These are phyloP conservation scores for Equus quagga DNA, from an alignment of 2,113 vertebrate genomes.

Conservation along the genomic window DNA sequence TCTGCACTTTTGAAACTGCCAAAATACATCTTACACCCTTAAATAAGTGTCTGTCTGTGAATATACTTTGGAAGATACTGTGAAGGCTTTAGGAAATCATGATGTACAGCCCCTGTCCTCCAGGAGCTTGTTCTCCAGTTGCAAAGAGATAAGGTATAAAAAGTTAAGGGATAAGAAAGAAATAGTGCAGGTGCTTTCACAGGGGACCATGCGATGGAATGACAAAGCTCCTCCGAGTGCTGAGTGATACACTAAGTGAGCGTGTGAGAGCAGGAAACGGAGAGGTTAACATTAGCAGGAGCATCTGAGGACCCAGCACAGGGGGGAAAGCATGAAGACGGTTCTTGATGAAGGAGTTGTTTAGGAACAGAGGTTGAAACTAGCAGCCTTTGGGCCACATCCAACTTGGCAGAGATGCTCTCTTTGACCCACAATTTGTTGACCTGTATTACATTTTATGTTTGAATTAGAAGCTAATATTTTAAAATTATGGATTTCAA, in stretches of 20 bases:
- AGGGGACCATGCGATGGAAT: not conserved
- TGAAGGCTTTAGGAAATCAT: not conserved
- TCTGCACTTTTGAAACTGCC: constrained; percentile 56
- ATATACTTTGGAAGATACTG: not conserved
- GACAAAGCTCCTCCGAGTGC: not conserved
- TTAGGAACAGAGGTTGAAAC: not conserved
- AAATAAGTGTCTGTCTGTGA: constrained; percentile 21
- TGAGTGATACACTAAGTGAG: not conserved
- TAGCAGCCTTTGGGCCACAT: not conserved
- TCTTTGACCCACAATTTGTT: not conserved
- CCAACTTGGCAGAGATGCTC: not conserved
- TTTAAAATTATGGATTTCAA: constrained; percentile 21
- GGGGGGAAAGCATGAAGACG: not conserved
- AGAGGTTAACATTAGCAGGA: not conserved
- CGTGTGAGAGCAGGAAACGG: not conserved
- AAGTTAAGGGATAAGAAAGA: not conserved
- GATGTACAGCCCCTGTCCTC: not conserved
- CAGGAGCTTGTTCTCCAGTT: constrained; percentile 3
- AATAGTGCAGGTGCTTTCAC: not conserved
- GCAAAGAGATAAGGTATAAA: not conserved
- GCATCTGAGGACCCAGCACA: not conserved
- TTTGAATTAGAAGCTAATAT: constrained; percentile 16
- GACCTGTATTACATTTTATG: not conserved
- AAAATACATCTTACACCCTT: constrained; percentile 3
- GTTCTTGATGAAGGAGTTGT: not conserved